Base-by-base conservation (phyloP, 2,888 invertebrate genomes). In the Catocala fraxini region DNA sequence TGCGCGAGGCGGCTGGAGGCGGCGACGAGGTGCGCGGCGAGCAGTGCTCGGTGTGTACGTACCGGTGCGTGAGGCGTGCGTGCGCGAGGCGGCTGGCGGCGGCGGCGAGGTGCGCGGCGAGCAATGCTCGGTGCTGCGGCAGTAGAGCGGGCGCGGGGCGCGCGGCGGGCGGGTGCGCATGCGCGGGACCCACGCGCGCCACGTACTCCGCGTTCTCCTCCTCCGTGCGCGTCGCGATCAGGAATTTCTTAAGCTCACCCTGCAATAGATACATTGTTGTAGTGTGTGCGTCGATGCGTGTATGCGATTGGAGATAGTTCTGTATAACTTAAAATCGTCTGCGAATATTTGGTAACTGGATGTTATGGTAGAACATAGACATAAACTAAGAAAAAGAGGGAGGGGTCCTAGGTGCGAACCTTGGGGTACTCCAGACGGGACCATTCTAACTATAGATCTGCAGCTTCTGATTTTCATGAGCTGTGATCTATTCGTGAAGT, bases 201-300 rank as follows among this genome's bases (percentile, higher is more conserved):
- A 74, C 35, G 69, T 91, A 90, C 71, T 87, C 88, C 6, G 75
- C 85, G 39, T 80, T 80, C 71, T 93, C 93, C 0, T 83, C 87
- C 0, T 83, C 68, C 0, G 90, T 93, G 42, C 95, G 94, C 0
- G 96, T 96, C 10, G 97, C 97, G 56, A 97, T 89, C 25, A 98
- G 95, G 94, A 97, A 98, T 92, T 97, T 98, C 80, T 99, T 99
- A 56, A 99, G 94, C 87, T 99, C 99, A 6, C 99, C 99, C 98
- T 98, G 88, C 1, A 9, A 45, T 7, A 39, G 7, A 1, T 39
- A 25, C 25, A 25, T 25, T 25, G 25, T 25, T 25, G 39, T 39
- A 39, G 39, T 10, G 39, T 39, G 1, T 39, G 39, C 39, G 39
- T 25, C 25, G 15, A 15, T 15, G 15, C 15, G 15, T 15, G 15